These are phyloP conservation scores for Andrena marginata DNA, from an alignment of 2,888 invertebrate genomes.

Conservation along the genomic window DNA sequence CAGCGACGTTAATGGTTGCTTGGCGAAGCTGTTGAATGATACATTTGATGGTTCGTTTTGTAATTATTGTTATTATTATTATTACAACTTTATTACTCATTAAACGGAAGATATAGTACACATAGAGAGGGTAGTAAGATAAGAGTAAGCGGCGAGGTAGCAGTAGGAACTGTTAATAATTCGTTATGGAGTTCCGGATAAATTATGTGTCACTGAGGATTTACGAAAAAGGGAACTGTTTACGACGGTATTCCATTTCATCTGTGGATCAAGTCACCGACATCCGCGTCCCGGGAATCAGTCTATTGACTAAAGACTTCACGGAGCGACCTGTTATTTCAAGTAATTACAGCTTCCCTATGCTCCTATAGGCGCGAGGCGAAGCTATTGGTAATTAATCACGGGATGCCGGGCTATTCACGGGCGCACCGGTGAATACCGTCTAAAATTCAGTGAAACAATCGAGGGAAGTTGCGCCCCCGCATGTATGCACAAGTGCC, in stretches of 20 bases:
- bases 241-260: neutral
- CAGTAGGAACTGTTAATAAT: too few relatives aligned
- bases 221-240: neutral
- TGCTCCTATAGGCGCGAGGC: slow-evolving; percentile 4
- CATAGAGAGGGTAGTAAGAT: too few relatives aligned
- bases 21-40: too few relatives aligned
- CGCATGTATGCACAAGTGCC: slow-evolving; percentile 50
- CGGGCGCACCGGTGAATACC: slow-evolving; percentile 44
- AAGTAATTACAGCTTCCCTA: slow-evolving; percentile 44
- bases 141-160: too few relatives aligned
- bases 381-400: slow-evolving; percentile 55
- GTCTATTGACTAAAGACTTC: slow-evolving; percentile 27
- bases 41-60: too few relatives aligned
- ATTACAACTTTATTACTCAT: too few relatives aligned
- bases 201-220: too few relatives aligned
- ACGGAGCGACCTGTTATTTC: slow-evolving; percentile 38
- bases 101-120: too few relatives aligned
- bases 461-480: slow-evolving; percentile 59
- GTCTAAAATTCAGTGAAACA: slow-evolving; percentile 61
- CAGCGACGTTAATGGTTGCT: too few relatives aligned
- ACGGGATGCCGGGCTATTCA: slow-evolving; percentile 36
- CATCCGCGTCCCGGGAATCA: neutral
- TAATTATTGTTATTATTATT: too few relatives aligned
- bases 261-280: neutral
- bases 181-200: too few relatives aligned